phyloP scores from a whole-genome alignment of 53 echinoderm and acorn worm species.

The Luidia sarsii region DNA sequence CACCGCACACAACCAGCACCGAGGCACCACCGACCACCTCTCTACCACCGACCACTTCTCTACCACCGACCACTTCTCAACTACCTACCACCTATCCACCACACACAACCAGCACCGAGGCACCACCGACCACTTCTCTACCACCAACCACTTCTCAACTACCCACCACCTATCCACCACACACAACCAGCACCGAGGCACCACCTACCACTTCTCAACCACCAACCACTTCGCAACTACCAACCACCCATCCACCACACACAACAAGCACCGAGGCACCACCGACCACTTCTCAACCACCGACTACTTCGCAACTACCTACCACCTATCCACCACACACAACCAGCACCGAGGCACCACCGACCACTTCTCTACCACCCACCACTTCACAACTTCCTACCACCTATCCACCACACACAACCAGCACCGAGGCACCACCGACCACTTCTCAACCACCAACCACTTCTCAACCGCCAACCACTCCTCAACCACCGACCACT shows the following conservation, averaged over 20 bases:
- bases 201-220: background rate
- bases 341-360: too few relatives aligned
- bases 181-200: too few relatives aligned
- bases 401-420: background rate
- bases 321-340: conserved; percentile 1
- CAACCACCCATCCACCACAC: background rate
- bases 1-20: background rate
- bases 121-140: background rate
- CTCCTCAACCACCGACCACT: background rate
- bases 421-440: background rate
- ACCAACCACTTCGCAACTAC: background rate
- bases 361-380: background rate
- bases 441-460: background rate
- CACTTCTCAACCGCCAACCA: conserved; percentile 4
- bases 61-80: background rate
- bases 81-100: background rate
- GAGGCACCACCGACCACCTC: background rate
- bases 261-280: too few relatives aligned
- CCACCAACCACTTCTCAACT: background rate
- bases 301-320: background rate
- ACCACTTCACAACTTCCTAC: background rate
- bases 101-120: too few relatives aligned
- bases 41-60: background rate
- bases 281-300: background rate
- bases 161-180: background rate